Evolutionary conservation across 1,140 invertebrate species (phyloP).

Genomic region (Rhizoglyphus robini): DNA sequence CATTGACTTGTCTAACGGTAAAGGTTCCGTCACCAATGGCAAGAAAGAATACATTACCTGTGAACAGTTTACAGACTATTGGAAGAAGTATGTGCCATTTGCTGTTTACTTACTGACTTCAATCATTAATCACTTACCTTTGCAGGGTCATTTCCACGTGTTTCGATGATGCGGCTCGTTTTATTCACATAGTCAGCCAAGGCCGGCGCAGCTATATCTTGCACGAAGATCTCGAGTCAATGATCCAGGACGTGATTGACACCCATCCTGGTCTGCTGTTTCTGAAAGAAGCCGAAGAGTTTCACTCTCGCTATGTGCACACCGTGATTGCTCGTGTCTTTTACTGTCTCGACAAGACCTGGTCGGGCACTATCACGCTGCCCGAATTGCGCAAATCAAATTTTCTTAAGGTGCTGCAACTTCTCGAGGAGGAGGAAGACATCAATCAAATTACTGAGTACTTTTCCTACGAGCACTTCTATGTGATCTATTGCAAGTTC

Average conservation of each 20-base stretch:
- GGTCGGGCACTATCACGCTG: slow-evolving; percentile 81
- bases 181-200: slow-evolving; percentile 59
- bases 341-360: slow-evolving; percentile 93
- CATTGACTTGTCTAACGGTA: neutral
- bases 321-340: slow-evolving; percentile 96
- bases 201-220: slow-evolving; percentile 37
- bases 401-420: slow-evolving; percentile 45
- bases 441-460: slow-evolving; percentile 91
- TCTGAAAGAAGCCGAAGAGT: slow-evolving; percentile 90
- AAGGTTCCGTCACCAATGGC: neutral
- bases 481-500: slow-evolving; percentile 99
- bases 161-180: slow-evolving; percentile 77
- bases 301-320: slow-evolving; percentile 95
- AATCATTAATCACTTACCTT: neutral
- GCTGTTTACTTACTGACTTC: neutral
- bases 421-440: slow-evolving; percentile 69
- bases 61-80: slow-evolving; percentile 71
- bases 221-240: slow-evolving; percentile 66
- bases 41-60: slow-evolving; percentile 53
- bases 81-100: slow-evolving; percentile 59
- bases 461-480: slow-evolving; percentile 99
- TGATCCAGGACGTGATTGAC: slow-evolving; percentile 92
- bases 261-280: slow-evolving; percentile 96
- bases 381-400: slow-evolving; percentile 82
- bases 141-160: slow-evolving; percentile 54